Evolutionary conservation across 2,888 invertebrate species (phyloP).

Genomic region (Tetragnatha montana): DNA sequence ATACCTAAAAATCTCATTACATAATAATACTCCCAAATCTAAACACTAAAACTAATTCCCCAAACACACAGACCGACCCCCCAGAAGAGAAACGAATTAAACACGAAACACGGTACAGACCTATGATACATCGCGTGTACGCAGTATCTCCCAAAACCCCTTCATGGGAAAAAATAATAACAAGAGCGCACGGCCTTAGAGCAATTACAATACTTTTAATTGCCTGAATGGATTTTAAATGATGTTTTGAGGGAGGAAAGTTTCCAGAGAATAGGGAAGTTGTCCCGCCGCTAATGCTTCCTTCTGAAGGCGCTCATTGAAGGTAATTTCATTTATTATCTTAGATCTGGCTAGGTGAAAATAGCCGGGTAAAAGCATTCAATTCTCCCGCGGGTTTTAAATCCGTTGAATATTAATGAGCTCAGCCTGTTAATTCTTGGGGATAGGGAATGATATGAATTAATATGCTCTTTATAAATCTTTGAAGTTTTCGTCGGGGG

Average conservation of each 20-base stretch:
- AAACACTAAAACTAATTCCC: neutral
- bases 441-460: neutral
- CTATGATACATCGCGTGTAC: neutral
- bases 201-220: constrained; percentile 1
- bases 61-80: neutral
- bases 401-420: constrained; percentile 16
- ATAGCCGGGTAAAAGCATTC: constrained; percentile 19
- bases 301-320: constrained; percentile 27
- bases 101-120: neutral
- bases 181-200: neutral
- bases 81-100: neutral
- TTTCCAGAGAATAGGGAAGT: neutral
- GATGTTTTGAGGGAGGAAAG: constrained; percentile 13
- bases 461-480: neutral
- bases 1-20: too few species aligned
- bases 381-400: constrained; percentile 15
- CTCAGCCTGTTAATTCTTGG: constrained; percentile 25
- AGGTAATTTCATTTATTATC: constrained; percentile 53
- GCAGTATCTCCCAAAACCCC: neutral
- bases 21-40: too few species aligned
- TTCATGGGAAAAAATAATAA: constrained; percentile 15
- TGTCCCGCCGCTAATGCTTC: constrained; percentile 3
- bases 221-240: constrained; percentile 23
- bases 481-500: neutral
- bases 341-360: constrained; percentile 21